Conservation (phyloP, 30 jellyfish, hydroid and myxozoan species). For the Rhopilema esculentum region DNA sequence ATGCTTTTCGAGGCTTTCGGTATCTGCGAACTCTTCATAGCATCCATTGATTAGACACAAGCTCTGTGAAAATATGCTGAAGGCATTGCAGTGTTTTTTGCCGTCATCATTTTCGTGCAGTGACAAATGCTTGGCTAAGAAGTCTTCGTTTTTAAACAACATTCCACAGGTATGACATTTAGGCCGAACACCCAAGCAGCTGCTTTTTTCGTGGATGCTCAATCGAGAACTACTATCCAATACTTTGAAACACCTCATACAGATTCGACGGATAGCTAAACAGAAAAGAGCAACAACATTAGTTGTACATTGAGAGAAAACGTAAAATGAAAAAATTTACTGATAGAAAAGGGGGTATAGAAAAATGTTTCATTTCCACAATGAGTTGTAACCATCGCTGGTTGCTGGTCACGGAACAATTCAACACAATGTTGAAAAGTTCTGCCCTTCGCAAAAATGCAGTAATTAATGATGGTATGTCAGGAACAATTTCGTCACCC, state of each 20-base stretch:
- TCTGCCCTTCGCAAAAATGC: too few species aligned
- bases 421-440: too few species aligned
- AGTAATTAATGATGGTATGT: too few species aligned
- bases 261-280: slow-evolving; percentile 22
- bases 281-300: not conserved
- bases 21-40: not conserved
- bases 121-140: not conserved
- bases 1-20: not conserved
- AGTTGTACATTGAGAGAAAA: not conserved
- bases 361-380: too few species aligned
- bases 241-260: slow-evolving; percentile 23
- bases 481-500: too few species aligned
- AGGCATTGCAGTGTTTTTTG: not conserved
- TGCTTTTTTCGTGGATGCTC: slow-evolving; percentile 1
- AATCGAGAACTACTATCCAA: not conserved
- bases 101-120: not conserved
- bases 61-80: too few species aligned
- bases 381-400: too few species aligned
- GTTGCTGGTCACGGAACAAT: too few species aligned
- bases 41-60: not conserved
- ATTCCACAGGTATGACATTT: slow-evolving; percentile 3
- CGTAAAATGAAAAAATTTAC: too few species aligned
- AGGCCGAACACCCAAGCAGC: not conserved
- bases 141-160: not conserved
- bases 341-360: too few species aligned